phyloP scores from a whole-genome alignment of 2,113 vertebrate genomes.

The Cryptotis parvus region DNA sequence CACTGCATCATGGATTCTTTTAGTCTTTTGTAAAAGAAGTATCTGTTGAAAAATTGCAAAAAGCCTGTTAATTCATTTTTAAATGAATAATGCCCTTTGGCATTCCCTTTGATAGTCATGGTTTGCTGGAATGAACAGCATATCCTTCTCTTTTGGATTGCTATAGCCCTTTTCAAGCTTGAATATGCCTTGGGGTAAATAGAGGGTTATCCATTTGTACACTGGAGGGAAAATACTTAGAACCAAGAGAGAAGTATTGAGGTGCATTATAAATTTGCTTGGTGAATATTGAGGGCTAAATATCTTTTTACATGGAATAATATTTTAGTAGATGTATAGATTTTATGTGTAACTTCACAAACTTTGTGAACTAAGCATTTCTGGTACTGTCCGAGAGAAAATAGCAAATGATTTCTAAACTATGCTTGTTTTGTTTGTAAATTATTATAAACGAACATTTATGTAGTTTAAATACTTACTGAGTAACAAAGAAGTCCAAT shows the following conservation, averaged over 20 bases:
- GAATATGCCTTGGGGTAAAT: conserved; percentile 81
- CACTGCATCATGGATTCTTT: conserved; percentile 68
- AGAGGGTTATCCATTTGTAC: conserved; percentile 64
- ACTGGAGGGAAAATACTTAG: conserved; percentile 62
- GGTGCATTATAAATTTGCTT: conserved; percentile 67
- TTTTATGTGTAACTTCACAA: conserved; percentile 24
- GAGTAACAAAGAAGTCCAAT: not conserved
- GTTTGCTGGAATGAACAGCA: conserved; percentile 78
- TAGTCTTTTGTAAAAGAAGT: conserved; percentile 78
- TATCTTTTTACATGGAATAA: conserved; percentile 37
- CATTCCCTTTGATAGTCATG: conserved; percentile 82
- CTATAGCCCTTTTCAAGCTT: conserved; percentile 73
- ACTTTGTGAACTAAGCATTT: conserved; percentile 44
- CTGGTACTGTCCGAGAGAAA: not conserved
- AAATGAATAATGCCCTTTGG: conserved; percentile 82
- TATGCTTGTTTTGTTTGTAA: not conserved
- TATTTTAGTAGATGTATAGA: conserved; percentile 49
- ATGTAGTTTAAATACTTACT: conserved; percentile 34
- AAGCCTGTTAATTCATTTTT: conserved; percentile 82
- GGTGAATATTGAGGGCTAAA: conserved; percentile 56
- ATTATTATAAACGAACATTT: not conserved
- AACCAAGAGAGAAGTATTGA: conserved; percentile 73
- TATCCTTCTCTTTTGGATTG: conserved; percentile 74
- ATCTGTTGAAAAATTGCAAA: conserved; percentile 77
- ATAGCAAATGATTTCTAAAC: not conserved